These are phyloP conservation scores for Hybognathus amarus DNA, from an alignment of 2,797 vertebrate species.

Conservation along the genomic window DNA sequence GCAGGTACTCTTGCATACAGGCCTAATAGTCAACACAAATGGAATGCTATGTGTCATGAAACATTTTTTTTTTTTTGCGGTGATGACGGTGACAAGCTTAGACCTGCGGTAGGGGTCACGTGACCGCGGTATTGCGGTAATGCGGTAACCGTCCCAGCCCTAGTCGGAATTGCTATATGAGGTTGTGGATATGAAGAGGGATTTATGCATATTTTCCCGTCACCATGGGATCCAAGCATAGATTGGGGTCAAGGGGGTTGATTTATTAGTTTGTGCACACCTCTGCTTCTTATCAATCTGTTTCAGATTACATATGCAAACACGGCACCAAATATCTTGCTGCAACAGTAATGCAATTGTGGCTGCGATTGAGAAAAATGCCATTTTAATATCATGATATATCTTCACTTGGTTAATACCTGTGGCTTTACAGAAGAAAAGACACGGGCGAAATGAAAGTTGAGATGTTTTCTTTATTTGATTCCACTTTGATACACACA, in stretches of 20 bases:
- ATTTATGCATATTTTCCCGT: conserved; percentile 4
- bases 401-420: conserved; percentile 18
- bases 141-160: too few species aligned
- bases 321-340: conserved; percentile 11
- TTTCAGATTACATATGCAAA: conserved; percentile 47
- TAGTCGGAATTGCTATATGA: not conserved
- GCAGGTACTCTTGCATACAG: too few species aligned
- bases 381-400: conserved; percentile 34
- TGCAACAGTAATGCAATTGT: conserved; percentile 45
- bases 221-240: conserved; percentile 35
- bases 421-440: conserved; percentile 37
- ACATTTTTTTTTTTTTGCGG: too few species aligned
- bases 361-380: not conserved
- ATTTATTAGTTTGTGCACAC: conserved; percentile 45
- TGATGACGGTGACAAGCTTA: too few species aligned
- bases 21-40: too few species aligned
- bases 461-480: conserved; percentile 47
- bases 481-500: conserved; percentile 47
- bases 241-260: conserved; percentile 46
- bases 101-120: too few species aligned
- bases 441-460: conserved; percentile 37
- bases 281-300: conserved; percentile 38
- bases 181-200: conserved; percentile 5
- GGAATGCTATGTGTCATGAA: too few species aligned
- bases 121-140: too few species aligned